Conservation (phyloP, 2,113 vertebrate species). For the Pao palembangensis region DNA sequence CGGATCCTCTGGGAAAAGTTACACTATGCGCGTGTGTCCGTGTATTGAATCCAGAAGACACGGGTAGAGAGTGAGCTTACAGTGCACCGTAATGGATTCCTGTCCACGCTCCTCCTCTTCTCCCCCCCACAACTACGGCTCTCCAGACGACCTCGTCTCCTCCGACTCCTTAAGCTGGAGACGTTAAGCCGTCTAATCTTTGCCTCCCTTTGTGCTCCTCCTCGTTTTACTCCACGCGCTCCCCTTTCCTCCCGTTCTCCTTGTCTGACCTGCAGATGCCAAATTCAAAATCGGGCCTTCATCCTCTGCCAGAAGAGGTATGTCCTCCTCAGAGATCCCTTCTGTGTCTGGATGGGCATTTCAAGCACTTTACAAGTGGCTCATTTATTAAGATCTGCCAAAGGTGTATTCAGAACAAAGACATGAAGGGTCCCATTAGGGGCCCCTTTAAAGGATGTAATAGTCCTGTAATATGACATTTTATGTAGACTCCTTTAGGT, state of each 20-base stretch:
- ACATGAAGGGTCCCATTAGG: constrained; percentile 34
- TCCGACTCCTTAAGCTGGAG: constrained; percentile 37
- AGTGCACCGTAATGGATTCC: constrained; percentile 58
- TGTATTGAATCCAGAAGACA: constrained; percentile 45
- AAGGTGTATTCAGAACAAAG: constrained; percentile 31
- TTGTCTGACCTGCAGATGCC: constrained; percentile 30
- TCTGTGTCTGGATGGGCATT: constrained; percentile 33
- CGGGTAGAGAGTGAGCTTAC: constrained; percentile 39
- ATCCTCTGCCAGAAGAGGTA: constrained; percentile 14
- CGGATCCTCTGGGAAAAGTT: constrained; percentile 50
- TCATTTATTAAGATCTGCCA: constrained; percentile 28
- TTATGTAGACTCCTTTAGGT: constrained; percentile 10
- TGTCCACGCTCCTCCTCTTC: constrained; percentile 20
- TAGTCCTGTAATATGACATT: constrained; percentile 27
- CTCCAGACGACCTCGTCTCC: constrained; percentile 41
- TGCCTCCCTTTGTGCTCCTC: constrained; percentile 26
- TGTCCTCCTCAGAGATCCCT: constrained; percentile 25
- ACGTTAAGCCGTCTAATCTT: constrained; percentile 53
- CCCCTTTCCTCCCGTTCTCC: constrained; percentile 11
- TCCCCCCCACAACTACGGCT: constrained; percentile 7
- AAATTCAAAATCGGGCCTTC: constrained; percentile 32
- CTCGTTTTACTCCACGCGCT: constrained; percentile 7
- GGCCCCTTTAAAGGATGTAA: constrained; percentile 34
- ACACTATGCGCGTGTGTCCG: constrained; percentile 21
- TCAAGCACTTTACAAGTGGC: constrained; percentile 32